A percentile compares a stretch with the other conserved stretches of the same genome.
Evolutionary conservation across 1,140 invertebrate species (phyloP).

Genomic region (Caenorhabditis remanei): DNA sequence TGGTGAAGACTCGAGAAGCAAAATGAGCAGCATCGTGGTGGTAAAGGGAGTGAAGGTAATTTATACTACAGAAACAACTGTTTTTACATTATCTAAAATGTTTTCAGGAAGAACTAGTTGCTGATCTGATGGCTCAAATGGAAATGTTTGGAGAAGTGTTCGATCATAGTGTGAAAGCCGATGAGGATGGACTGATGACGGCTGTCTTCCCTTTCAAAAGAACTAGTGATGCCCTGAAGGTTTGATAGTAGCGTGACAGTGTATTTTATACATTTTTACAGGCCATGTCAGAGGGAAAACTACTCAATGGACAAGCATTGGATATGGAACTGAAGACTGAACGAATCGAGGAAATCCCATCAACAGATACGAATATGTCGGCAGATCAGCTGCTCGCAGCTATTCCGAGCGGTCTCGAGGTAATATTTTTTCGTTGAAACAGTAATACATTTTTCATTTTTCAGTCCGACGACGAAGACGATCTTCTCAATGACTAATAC

Average conservation of each 20-base stretch:
- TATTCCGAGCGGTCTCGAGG: conserved; percentile 39
- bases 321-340: conserved; percentile 43
- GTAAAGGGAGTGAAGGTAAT: neutral
- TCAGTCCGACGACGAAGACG: conserved; percentile 43
- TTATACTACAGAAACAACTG: neutral
- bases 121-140: conserved; percentile 58
- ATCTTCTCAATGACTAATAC: conserved; percentile 25
- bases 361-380: conserved; percentile 40
- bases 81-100: neutral
- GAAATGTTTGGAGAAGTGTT: conserved; percentile 55
- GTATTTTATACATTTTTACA: neutral
- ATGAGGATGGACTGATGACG: conserved; percentile 23
- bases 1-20: neutral
- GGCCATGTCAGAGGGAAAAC: conserved; percentile 15
- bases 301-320: neutral
- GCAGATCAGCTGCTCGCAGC: conserved; percentile 32
- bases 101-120: conserved; percentile 15
- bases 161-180: conserved; percentile 48
- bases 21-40: conserved; percentile 18
- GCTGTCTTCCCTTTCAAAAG: conserved; percentile 31
- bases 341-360: conserved; percentile 12
- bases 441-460: neutral
- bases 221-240: conserved; percentile 16
- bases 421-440: neutral
- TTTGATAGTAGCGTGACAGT: neutral